Evolutionary conservation across 2,797 vertebrate genomes (phyloP).

Genomic region (Chaunax sp.): DNA sequence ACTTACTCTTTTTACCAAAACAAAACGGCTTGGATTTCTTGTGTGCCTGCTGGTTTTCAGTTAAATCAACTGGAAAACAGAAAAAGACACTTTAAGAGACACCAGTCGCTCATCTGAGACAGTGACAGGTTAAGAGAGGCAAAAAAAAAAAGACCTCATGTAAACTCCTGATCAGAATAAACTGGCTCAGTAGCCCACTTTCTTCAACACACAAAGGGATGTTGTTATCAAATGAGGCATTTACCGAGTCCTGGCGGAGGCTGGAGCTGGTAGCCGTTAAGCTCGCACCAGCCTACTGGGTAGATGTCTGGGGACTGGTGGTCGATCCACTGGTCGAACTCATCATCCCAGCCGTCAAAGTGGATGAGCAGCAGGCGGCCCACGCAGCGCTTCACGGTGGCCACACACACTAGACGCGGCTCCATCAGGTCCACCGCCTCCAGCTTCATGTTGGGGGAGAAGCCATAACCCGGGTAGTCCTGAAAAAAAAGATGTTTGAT

Average conservation of each 20-base stretch:
- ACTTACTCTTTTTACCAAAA: constrained; percentile 81
- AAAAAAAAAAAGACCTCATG: neutral
- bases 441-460: constrained; percentile 92
- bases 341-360: constrained; percentile 96
- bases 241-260: constrained; percentile 89
- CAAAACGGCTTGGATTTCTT: constrained; percentile 69
- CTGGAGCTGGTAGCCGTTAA: constrained; percentile 92
- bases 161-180: neutral
- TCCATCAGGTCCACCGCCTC: constrained; percentile 98
- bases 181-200: neutral
- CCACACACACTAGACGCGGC: constrained; percentile 94
- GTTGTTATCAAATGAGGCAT: neutral
- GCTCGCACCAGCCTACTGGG: constrained; percentile 95
- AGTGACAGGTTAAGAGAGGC: too few relatives aligned
- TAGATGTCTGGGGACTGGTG: constrained; percentile 96
- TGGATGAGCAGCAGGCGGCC: constrained; percentile 93
- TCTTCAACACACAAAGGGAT: neutral
- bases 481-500: constrained; percentile 51
- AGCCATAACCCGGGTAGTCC: constrained; percentile 91
- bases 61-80: constrained; percentile 65
- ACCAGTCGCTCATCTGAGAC: neutral
- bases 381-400: constrained; percentile 90
- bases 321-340: constrained; percentile 98
- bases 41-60: constrained; percentile 55
- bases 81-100: constrained; percentile 20